These are phyloP conservation scores for Harpegnathos saltator DNA, from an alignment of 1,140 invertebrate species.

Conservation along the genomic window DNA sequence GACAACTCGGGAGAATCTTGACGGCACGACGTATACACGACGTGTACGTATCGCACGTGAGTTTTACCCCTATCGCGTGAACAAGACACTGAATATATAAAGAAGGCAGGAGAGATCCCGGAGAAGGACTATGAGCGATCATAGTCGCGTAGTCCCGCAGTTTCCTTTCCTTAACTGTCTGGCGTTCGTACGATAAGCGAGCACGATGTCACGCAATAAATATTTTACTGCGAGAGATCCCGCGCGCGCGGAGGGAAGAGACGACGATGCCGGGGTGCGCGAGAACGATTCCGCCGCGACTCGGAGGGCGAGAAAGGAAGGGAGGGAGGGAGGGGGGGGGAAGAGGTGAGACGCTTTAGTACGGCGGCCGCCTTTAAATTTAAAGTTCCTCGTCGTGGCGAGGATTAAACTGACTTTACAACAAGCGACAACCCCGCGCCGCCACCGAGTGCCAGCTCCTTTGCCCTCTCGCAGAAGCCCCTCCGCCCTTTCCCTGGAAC, in stretches of 20 bases:
- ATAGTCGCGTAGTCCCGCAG: constrained; percentile 2
- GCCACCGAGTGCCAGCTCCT: not conserved
- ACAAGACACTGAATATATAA: constrained; percentile 16
- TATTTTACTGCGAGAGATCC: constrained; percentile 69
- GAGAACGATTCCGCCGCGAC: too few relatives aligned
- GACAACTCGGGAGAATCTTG: not conserved
- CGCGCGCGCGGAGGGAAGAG: constrained; percentile 15
- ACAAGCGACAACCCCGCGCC: constrained; percentile 44
- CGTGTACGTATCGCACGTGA: not conserved
- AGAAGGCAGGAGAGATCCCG: not conserved
- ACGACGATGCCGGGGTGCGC: not conserved
- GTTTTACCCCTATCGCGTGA: constrained; percentile 8
- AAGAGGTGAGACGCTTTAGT: constrained; percentile 38
- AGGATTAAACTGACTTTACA: constrained; percentile 77
- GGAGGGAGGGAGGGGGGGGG: too few relatives aligned
- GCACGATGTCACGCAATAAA: constrained; percentile 69
- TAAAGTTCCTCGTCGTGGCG: constrained; percentile 66
- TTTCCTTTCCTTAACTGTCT: constrained; percentile 66
- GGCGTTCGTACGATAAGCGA: constrained; percentile 69
- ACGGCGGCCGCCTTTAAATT: constrained; percentile 69
- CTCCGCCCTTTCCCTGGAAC: constrained; percentile 27
- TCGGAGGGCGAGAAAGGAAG: too few relatives aligned
- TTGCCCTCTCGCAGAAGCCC: not conserved
- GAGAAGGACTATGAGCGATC: constrained; percentile 16
- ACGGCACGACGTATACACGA: too few relatives aligned